Base-by-base conservation (phyloP, 2,797 vertebrate genomes). In the Enteromius afrohamiltoni region DNA sequence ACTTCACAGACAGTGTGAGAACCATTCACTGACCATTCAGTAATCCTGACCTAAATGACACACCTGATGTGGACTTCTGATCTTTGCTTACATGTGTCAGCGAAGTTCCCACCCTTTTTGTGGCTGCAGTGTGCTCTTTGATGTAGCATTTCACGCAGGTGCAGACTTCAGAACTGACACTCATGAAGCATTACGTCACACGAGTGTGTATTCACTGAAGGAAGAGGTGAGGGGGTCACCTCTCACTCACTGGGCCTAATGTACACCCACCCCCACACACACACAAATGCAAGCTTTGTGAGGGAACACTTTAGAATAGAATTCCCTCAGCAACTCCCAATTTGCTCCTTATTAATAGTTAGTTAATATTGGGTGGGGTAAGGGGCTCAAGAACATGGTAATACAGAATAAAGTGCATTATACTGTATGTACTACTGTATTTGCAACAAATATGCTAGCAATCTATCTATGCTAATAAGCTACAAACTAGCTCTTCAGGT, bases 11-110 rank as follows among this genome's bases (percentile, higher is more conserved):
- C 1, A 0, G 19, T 31, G 21, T 37, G 17, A 23, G 23, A 1
- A 16, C 51, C 21, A 6, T 37, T 53, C 29, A n/a, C 71, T 55
- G 49, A 55, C 71, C 49, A 53, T 76, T 23, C 51, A 58, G 4
- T 58, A 51, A 58, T 11, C 31, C 31, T 76, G 21, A 88, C 92
- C 92, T 90, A 90, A 91, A 91, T 88, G 21, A 31, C 34, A 4
- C 13, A 40, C 73, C 55, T 76, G 21, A 40, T 58, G 13, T 76
- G 31, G 51, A 40, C 49, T 74, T 37, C 5, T 53, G 49, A 74
- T 31, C 51, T 58, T 58, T 58, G 1, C 51, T 76, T 40, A 76
- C 21, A 40, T 40, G 73, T 75, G 21, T 75, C 73, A 75, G 51
- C 37, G 13, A 58, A 76, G 51, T 58, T 76, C 11, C 51, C 21